Conservation (phyloP, 2,797 vertebrate species). For the Betta splendens region DNA sequence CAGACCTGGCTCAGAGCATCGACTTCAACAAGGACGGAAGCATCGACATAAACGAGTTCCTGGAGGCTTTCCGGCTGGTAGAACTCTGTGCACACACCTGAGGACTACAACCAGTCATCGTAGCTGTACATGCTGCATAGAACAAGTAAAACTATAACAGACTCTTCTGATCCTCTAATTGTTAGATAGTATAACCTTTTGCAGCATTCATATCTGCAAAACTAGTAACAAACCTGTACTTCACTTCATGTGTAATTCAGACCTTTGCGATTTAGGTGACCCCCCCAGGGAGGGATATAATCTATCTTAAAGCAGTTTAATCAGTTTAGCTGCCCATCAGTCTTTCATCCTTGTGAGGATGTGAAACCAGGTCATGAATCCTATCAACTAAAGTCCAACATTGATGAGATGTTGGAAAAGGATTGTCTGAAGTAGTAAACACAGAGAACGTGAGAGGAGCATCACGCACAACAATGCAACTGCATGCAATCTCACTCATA, state of each 20-base stretch:
- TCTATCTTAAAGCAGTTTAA: constrained; percentile 57
- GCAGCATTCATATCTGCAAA: too few relatives aligned
- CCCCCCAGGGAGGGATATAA: constrained; percentile 45
- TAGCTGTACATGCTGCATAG: not conserved
- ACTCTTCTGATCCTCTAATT: too few relatives aligned
- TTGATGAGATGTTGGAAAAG: constrained; percentile 66
- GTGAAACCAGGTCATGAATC: constrained; percentile 63
- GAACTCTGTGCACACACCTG: constrained; percentile 70
- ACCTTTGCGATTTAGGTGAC: constrained; percentile 24
- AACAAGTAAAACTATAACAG: not conserved
- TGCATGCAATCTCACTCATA: not conserved
- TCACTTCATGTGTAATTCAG: constrained; percentile 8
- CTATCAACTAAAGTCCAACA: constrained; percentile 67
- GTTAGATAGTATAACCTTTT: too few relatives aligned
- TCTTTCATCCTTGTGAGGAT: constrained; percentile 30
- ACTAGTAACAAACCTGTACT: not conserved
- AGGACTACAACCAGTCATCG: constrained; percentile 8
- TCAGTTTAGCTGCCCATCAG: constrained; percentile 65
- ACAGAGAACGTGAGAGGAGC: not conserved
- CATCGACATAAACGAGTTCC: constrained; percentile 96
- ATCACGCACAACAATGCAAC: not conserved
- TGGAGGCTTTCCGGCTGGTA: constrained; percentile 93
- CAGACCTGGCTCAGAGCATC: constrained; percentile 88
- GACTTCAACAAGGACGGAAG: constrained; percentile 97
- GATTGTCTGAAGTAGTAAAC: constrained; percentile 38